Percentiles rank a stretch among this genome's conserved stretches.
phyloP scores from a whole-genome alignment of 2,113 vertebrate genomes.

The Rhizomys pruinosus region DNA sequence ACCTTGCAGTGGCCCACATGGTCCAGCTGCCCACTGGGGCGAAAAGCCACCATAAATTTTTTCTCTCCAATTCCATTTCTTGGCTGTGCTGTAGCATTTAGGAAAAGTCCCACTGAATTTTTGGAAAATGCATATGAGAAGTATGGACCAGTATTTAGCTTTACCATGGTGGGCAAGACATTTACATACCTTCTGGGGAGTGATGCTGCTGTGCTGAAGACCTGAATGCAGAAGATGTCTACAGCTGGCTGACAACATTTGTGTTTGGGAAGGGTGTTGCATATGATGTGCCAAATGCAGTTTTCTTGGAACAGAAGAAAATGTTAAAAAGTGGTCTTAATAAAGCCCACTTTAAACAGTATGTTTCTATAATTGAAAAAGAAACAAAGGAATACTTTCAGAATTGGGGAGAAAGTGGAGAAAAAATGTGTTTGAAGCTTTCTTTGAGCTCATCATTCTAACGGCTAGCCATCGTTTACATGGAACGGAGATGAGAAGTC shows the following conservation, averaged over 20 bases:
- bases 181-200: conserved; percentile 96
- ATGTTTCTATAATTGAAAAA: conserved; percentile 93
- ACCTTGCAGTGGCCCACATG: no score
- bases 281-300: conserved; percentile 95
- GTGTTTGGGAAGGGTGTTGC: conserved; percentile 98
- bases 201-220: conserved; percentile 95
- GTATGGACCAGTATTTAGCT: conserved; percentile 98
- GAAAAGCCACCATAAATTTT: no score
- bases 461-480: conserved; percentile 98
- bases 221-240: conserved; percentile 97
- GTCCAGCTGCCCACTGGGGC: no score
- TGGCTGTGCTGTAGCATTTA: no score
- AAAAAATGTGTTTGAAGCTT: conserved; percentile 94
- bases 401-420: conserved; percentile 95
- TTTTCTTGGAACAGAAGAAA: conserved; percentile 99
- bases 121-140: no score
- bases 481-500: conserved; percentile 93
- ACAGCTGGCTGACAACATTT: conserved; percentile 94
- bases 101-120: no score
- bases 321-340: conserved; percentile 97
- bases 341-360: conserved; percentile 92
- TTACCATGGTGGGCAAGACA: conserved; percentile 99
- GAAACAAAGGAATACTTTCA: conserved; percentile 95
- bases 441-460: conserved; percentile 98
- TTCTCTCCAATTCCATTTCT: no score